Evolutionary conservation across 2,888 invertebrate species (phyloP).

Genomic region (Nemotelus nigrinus): DNA sequence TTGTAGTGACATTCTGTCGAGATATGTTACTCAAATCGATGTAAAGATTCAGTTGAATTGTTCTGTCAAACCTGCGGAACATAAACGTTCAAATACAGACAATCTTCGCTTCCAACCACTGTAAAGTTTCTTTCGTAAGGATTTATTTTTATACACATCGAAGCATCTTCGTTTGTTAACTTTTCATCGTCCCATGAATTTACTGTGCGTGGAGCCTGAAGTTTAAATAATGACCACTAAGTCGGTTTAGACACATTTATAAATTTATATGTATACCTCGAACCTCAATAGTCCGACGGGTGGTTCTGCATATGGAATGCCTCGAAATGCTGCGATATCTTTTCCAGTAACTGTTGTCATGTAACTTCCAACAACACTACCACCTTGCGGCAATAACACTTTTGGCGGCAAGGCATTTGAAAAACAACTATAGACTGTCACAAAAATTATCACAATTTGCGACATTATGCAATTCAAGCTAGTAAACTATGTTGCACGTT

Average conservation of each 20-base stretch:
- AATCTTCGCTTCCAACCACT: constrained; percentile 10
- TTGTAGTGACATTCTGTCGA: neutral
- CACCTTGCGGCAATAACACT: constrained; percentile 11
- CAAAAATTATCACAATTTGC: neutral
- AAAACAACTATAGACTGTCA: neutral
- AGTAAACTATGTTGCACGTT: too few relatives aligned
- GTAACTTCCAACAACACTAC: constrained; percentile 13
- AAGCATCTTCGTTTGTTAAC: constrained; percentile 5
- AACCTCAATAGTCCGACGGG: constrained; percentile 11
- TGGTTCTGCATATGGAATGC: constrained; percentile 35
- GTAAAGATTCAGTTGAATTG: too few relatives aligned
- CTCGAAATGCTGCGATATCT: constrained; percentile 2
- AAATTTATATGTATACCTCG: too few relatives aligned
- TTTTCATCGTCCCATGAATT: constrained; percentile 11
- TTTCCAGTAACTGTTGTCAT: constrained; percentile 26
- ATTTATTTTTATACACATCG: constrained; percentile 22
- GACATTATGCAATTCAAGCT: too few relatives aligned
- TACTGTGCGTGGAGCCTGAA: neutral
- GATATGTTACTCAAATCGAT: too few relatives aligned
- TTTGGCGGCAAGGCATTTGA: neutral
- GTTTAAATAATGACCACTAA: too few relatives aligned
- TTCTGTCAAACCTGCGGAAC: constrained; percentile 25
- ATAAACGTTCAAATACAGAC: constrained; percentile 23
- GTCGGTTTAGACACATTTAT: too few relatives aligned
- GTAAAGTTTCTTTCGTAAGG: constrained; percentile 6